Percentiles rank a stretch among this genome's conserved stretches.
phyloP scores from a whole-genome alignment of 1,140 invertebrate species.

The Helicorthomorpha holstii region DNA sequence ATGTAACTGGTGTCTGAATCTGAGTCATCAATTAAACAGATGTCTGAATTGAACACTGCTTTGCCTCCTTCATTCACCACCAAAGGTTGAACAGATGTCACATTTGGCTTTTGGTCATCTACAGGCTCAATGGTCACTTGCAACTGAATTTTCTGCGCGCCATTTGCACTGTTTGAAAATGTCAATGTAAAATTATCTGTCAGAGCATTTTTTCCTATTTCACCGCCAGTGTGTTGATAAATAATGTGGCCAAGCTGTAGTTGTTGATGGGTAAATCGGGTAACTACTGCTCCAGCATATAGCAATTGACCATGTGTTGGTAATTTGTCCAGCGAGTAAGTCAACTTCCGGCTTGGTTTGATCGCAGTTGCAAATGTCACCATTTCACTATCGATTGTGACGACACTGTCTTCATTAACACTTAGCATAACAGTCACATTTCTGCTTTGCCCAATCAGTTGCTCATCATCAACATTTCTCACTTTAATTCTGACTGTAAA shows the following conservation, averaged over 20 bases:
- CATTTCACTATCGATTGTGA: constrained; percentile 17
- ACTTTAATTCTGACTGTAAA: constrained; percentile 22
- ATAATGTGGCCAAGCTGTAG: constrained; percentile 18
- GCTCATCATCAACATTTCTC: constrained; percentile 23
- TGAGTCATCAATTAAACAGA: constrained; percentile 23
- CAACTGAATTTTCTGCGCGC: constrained; percentile 18
- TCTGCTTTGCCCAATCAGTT: constrained; percentile 14
- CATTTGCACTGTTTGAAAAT: constrained; percentile 17
- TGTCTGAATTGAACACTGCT: constrained; percentile 17
- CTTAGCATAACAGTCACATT: constrained; percentile 15
- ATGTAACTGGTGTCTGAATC: constrained; percentile 24
- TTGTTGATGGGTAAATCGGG: constrained; percentile 23
- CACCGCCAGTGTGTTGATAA: constrained; percentile 23
- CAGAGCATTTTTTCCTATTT: constrained; percentile 19
- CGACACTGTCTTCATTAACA: constrained; percentile 22
- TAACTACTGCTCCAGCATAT: constrained; percentile 15
- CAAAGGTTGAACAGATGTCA: constrained; percentile 12
- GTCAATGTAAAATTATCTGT: constrained; percentile 24
- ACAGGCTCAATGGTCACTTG: constrained; percentile 23
- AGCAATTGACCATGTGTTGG: constrained; percentile 21
- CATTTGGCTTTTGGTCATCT: constrained; percentile 22
- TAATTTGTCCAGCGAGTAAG: constrained; percentile 18
- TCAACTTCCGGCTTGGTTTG: constrained; percentile 20
- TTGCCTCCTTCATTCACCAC: constrained; percentile 24
- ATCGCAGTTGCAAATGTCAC: constrained; percentile 23